phyloP scores from a whole-genome alignment of 2,113 vertebrate genomes.

The Pterocles gutturalis region DNA sequence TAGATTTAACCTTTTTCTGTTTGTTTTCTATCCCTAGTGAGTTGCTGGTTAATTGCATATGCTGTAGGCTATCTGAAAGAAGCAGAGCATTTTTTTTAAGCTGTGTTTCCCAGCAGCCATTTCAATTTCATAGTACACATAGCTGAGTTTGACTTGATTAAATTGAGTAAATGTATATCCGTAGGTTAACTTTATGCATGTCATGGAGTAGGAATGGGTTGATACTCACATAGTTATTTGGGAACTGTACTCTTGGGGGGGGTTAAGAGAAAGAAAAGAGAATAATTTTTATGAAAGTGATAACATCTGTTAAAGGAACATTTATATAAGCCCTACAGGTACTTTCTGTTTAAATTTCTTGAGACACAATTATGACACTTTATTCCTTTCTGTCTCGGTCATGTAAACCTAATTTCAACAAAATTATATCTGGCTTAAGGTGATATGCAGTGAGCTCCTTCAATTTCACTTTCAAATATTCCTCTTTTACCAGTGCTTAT shows the following conservation, averaged over 20 bases:
- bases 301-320: not conserved
- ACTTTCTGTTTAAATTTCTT: not conserved
- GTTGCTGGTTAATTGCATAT: not conserved
- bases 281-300: not conserved
- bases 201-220: not conserved
- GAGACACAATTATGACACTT: not conserved
- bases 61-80: conserved; percentile 4
- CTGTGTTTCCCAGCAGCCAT: not conserved
- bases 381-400: not conserved
- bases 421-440: not conserved
- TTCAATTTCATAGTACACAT: not conserved
- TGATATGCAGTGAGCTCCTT: not conserved
- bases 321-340: not conserved
- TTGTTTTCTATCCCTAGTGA: not conserved
- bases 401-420: not conserved
- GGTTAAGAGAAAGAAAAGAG: not conserved
- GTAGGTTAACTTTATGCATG: not conserved
- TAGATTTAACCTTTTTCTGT: conserved; percentile 19
- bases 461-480: not conserved
- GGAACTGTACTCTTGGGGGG: not conserved
- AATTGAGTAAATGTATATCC: not conserved
- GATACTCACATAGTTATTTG: not conserved
- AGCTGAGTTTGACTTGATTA: conserved; percentile 6
- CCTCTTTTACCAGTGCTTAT: not conserved
- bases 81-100: not conserved